Evolutionary conservation across 2,113 vertebrate species (phyloP), one percentile per base, ranked within the genome.

Genomic region (Regulus satrapa): DNA sequence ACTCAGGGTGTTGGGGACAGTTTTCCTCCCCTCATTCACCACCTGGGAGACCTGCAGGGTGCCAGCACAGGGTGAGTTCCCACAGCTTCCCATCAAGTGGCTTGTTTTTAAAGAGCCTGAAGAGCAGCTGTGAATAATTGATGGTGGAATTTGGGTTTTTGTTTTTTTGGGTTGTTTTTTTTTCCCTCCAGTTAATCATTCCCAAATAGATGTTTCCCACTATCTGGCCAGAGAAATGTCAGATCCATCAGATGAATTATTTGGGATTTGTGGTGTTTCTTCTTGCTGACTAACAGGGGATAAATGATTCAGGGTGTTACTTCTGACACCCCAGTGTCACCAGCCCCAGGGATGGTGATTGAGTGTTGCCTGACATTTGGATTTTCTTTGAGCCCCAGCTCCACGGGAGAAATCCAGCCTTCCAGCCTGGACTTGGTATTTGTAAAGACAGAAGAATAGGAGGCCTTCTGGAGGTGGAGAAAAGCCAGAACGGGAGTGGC

Each of bases 391-490:
- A 94, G 92, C 43, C 55, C 18, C 72, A 32, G 72, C 88, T 92
- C 86, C 61, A 23, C 4, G 21, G 64, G 89, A 89, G 59, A 69
- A 74, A 54, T 41, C 48, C 76, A 92, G 64, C 64, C 80, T 94
- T 56, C 55, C 79, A 73, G 92, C 58, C 67, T 58, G 54, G 19
- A 58, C 25, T 96, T 66, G 62, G 69, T 32, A 18, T 87, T 87
- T 81, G 31, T 14, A 17, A 85, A 77, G 18, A n/a, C 59, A 63
- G 73, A 89, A 52, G 77, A 94, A 96, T 78, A 67, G 76, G 69
- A 91, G 90, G 51, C 75, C 79, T 95, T 94, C 43, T 63, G 82
- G 72, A 78, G 43, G 68, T 84, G 93, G 76, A 92, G 28, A 75
- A 86, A n/a, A 85, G 86, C 86, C 94, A 96, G 89, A 77, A 61